Conservation (phyloP, 2,113 vertebrate genomes). For the Sinocyclocheilus anophthalmus region DNA sequence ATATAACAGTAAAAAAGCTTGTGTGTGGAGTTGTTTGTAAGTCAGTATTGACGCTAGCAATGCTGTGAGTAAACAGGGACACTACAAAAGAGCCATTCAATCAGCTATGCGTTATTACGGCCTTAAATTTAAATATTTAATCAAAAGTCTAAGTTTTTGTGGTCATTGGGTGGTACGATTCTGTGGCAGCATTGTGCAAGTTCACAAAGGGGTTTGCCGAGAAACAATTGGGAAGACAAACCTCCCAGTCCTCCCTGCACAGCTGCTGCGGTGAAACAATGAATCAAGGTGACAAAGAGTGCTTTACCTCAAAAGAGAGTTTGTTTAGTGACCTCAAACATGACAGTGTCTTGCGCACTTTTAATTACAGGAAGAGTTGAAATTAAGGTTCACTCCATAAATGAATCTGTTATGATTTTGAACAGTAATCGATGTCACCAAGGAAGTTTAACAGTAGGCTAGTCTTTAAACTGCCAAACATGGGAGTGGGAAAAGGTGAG, state of each 20-base stretch:
- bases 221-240: slow-evolving; percentile 28
- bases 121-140: neutral
- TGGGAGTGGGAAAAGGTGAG: neutral
- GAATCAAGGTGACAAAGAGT: slow-evolving; percentile 36
- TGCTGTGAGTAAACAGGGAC: neutral
- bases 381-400: neutral
- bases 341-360: slow-evolving; percentile 41
- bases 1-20: neutral
- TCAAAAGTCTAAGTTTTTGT: neutral
- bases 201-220: slow-evolving; percentile 46
- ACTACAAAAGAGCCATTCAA: no score
- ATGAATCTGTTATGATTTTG: neutral
- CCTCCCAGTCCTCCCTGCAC: slow-evolving; percentile 19
- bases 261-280: slow-evolving; percentile 59
- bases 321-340: slow-evolving; percentile 58
- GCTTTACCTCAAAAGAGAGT: slow-evolving; percentile 40
- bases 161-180: slow-evolving; percentile 1
- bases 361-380: slow-evolving; percentile 3
- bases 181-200: slow-evolving; percentile 33
- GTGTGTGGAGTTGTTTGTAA: neutral
- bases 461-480: neutral
- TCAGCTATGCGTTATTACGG: no score
- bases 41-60: neutral
- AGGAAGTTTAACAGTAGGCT: neutral
- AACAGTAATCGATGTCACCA: neutral